Conservation (phyloP, 2,113 vertebrate species). For the Leptobrachium ailaonicum region DNA sequence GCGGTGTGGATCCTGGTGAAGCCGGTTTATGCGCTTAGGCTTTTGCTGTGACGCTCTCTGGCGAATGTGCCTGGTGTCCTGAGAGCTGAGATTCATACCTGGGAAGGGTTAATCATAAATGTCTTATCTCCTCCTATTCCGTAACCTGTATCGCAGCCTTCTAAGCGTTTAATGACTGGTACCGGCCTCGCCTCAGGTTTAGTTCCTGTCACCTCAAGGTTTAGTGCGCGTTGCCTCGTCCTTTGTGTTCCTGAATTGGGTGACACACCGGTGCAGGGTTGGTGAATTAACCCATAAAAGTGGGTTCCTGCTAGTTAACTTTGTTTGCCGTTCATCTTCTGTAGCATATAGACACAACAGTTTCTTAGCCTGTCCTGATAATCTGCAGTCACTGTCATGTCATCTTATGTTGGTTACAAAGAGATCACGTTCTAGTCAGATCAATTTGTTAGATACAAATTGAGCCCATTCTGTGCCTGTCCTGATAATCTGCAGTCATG, state of each 20-base stretch:
- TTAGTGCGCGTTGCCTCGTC: background rate
- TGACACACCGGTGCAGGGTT: constrained; percentile 13
- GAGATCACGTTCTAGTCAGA: no score
- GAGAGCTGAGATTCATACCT: no score
- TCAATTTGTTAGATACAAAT: no score
- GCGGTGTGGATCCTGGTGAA: no score
- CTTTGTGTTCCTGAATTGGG: background rate
- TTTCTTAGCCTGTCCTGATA: background rate
- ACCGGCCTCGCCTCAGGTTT: background rate
- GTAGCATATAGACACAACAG: background rate
- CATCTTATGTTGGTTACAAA: no score
- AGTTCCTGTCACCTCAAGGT: background rate
- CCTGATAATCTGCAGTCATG: no score
- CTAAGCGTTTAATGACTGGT: background rate
- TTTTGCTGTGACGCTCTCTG: no score
- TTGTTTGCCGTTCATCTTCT: background rate
- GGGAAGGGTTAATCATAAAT: no score
- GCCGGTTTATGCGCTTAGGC: no score
- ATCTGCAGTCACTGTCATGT: background rate
- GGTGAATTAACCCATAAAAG: background rate
- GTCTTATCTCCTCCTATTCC: background rate
- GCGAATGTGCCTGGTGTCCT: no score
- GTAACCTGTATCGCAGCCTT: background rate
- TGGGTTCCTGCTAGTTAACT: background rate
- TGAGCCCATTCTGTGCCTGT: no score